These are phyloP conservation scores for Lerista edwardsae DNA, from an alignment of 2,797 vertebrate genomes.

Conservation along the genomic window DNA sequence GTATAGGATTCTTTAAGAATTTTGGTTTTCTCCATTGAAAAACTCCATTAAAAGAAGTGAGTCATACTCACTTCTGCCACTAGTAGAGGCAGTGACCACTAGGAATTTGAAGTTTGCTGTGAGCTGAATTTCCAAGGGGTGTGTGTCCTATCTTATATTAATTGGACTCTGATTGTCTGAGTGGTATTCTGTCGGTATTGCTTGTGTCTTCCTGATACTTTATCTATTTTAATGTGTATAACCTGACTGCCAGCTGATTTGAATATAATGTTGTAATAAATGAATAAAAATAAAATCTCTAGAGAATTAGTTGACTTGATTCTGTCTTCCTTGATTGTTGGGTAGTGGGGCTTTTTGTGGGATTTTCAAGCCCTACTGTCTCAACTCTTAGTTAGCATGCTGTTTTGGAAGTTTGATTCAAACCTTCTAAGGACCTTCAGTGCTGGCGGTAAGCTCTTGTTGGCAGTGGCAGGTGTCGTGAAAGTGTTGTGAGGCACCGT, in stretches of 20 bases:
- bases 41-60: background rate
- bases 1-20: background rate
- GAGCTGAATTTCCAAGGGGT: background rate
- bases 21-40: background rate
- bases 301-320: background rate
- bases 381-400: too few relatives aligned
- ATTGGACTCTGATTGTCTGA: background rate
- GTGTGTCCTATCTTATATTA: background rate
- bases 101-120: background rate
- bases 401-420: too few relatives aligned
- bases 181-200: background rate
- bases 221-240: too few relatives aligned
- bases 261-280: too few relatives aligned
- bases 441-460: too few relatives aligned
- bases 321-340: background rate
- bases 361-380: background rate
- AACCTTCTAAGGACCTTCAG: too few relatives aligned
- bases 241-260: too few relatives aligned
- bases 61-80: background rate
- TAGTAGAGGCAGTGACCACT: background rate
- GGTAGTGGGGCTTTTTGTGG: background rate
- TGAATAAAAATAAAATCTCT: too few relatives aligned
- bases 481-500: too few relatives aligned
- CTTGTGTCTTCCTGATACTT: too few relatives aligned
- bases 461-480: too few relatives aligned